Evolutionary conservation across 2,888 invertebrate genomes (phyloP), one percentile per base, ranked within the genome.

Genomic region (Trisateles emortualis): DNA sequence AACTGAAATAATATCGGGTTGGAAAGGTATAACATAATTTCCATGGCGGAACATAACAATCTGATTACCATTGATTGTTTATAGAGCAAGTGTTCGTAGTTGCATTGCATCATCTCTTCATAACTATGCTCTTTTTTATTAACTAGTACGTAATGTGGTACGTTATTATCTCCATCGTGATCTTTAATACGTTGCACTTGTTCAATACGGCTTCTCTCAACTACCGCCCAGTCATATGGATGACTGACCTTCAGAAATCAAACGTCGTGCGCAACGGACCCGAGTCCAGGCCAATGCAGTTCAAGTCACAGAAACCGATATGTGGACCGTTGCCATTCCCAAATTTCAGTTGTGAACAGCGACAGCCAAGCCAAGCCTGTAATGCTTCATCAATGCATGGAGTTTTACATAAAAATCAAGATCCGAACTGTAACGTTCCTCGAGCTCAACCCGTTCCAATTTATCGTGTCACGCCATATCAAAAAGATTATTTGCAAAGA

Each of bases 11-110:
- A 44, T 36, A n/a, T 17, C 10, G 13, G 3, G 14, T 1, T 1
- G 19, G 0, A 9, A 32, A 33, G 4, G 36, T 26, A 36, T 29
- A 29, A 45, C 53, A 36, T 43, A 16, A 49, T 24, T 16, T 57
- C 8, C 32, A 47, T n/a, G 41, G 43, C 49, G 43, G 48, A 58
- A 46, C 54, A 63, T 11, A 63, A 62, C 52, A 62, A 19, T 35
- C 11, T 33, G 49, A 63, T 54, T 52, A 30, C 19, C 8, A 33
- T 9, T 13, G 5, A 38, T 53, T 45, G 40, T 53, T 22, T 48
- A 43, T 30, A 33, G 9, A 38, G 5, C 17, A 1, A 13, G 8
- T 24, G 8, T 22, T 24, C 41, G 1, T 32, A 26, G 22, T 22
- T 16, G 14, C 16, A 32, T 29, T 10, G 16, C 33, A 13, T 17